These are phyloP conservation scores for Drosophila asahinai DNA, from an alignment of 1,140 invertebrate genomes.

Conservation along the genomic window DNA sequence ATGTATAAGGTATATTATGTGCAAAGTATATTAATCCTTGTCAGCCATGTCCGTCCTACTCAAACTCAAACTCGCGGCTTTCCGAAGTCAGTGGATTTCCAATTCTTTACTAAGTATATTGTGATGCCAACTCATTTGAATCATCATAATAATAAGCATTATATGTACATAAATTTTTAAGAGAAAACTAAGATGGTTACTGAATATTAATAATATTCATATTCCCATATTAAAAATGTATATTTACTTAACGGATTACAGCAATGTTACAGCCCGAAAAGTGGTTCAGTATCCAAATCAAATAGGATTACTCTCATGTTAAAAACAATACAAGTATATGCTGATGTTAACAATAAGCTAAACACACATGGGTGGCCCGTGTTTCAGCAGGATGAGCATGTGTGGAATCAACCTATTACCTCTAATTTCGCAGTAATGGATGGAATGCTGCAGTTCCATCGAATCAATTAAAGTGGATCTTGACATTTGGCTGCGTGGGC, in stretches of 20 bases:
- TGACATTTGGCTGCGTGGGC: slow-evolving; percentile 14
- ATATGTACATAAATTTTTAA: background rate
- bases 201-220: background rate
- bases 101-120: too few relatives aligned
- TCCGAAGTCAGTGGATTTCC: too few relatives aligned
- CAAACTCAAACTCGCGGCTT: too few relatives aligned
- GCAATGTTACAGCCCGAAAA: background rate
- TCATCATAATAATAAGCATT: too few relatives aligned
- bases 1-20: too few relatives aligned
- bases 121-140: too few relatives aligned
- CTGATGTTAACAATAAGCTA: background rate
- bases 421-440: background rate
- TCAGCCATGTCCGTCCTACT: too few relatives aligned
- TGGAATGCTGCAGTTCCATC: background rate
- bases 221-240: background rate
- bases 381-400: too few relatives aligned
- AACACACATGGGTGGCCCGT: background rate
- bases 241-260: background rate
- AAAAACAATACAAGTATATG: background rate
- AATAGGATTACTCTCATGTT: background rate
- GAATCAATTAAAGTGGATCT: slow-evolving; percentile 22
- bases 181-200: background rate
- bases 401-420: background rate
- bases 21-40: too few relatives aligned
- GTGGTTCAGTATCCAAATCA: background rate